These are phyloP conservation scores for Leptogaster cylindrica DNA, from an alignment of 2,888 invertebrate genomes.

Conservation along the genomic window DNA sequence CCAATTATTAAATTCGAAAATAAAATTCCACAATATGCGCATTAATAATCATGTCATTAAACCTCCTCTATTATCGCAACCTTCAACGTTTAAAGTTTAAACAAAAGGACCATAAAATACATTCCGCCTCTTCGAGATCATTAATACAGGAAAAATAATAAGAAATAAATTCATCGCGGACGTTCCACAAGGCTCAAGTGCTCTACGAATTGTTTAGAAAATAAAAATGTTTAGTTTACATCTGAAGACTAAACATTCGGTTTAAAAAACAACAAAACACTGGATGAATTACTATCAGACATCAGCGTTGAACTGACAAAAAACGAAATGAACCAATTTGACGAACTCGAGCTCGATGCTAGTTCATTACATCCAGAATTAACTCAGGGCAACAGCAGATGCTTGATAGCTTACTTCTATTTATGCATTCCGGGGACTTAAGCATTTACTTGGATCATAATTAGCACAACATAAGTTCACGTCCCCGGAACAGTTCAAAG, in stretches of 20 bases:
- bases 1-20: too few relatives aligned
- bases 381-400: constrained; percentile 2
- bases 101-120: too few relatives aligned
- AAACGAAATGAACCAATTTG: neutral
- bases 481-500: too few relatives aligned
- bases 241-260: neutral
- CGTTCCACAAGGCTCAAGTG: too few relatives aligned
- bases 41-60: too few relatives aligned
- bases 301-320: neutral
- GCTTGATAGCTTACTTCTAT: neutral
- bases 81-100: too few relatives aligned
- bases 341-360: neutral
- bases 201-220: too few relatives aligned
- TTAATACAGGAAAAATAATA: too few relatives aligned
- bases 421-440: neutral
- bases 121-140: too few relatives aligned
- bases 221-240: neutral
- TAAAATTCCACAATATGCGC: too few relatives aligned
- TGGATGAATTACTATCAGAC: neutral
- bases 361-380: constrained; percentile 10
- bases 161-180: too few relatives aligned
- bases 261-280: neutral
- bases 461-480: neutral
- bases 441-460: neutral
- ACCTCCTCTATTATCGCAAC: too few relatives aligned